Percentiles rank a stretch among this genome's conserved stretches.
Conservation (phyloP, 2,888 invertebrate genomes). For the Clitarchus hookeri region DNA sequence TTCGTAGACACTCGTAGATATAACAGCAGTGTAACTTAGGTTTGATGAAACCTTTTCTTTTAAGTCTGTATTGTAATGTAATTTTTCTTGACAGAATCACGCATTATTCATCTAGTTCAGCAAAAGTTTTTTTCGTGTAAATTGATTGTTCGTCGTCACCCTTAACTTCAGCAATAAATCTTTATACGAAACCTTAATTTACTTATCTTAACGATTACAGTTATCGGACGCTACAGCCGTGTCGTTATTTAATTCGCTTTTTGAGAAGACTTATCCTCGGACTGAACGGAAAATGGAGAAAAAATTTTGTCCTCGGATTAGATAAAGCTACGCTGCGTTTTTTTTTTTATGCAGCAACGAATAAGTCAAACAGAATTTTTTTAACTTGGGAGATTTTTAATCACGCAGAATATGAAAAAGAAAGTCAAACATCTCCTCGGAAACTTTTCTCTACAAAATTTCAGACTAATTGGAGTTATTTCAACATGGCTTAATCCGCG, state of each 20-base stretch:
- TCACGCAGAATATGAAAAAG: neutral
- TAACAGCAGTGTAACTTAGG: too few species aligned
- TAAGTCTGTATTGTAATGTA: too few species aligned
- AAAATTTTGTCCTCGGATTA: neutral
- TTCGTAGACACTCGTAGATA: too few species aligned
- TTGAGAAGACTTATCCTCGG: neutral
- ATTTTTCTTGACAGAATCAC: too few species aligned
- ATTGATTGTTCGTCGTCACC: too few species aligned
- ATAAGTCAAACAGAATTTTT: neutral
- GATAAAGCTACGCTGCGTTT: neutral
- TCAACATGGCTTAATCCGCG: neutral
- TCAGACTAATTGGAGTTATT: conserved; percentile 10
- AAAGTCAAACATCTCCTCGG: neutral
- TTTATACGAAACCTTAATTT: too few species aligned
- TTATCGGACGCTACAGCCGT: neutral
- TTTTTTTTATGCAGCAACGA: neutral
- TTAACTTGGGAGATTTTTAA: neutral
- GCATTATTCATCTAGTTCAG: too few species aligned
- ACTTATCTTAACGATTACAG: neutral
- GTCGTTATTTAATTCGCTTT: neutral
- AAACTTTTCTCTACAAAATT: neutral
- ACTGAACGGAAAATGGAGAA: neutral
- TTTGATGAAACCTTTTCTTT: too few species aligned
- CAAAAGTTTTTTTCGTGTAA: too few species aligned
- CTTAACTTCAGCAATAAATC: too few species aligned